Base-by-base conservation (phyloP, 2,797 vertebrate genomes). In the Gallinago nigripennis region DNA sequence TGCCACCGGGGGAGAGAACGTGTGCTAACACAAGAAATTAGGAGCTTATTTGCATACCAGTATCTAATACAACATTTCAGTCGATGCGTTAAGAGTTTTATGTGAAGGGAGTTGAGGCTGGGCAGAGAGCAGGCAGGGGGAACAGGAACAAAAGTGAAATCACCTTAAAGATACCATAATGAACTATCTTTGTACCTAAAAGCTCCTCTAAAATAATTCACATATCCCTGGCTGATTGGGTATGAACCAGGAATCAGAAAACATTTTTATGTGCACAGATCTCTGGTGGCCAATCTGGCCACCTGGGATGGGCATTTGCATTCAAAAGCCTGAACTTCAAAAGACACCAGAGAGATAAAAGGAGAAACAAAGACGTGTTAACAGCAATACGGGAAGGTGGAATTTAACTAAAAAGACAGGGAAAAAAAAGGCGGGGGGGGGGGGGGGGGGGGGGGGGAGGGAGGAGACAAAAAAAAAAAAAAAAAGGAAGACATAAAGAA, bases 1-100 rank as follows among this genome's bases (percentile, higher is more conserved):
- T 21, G 4, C 27, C 41, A 2, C 6, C 18, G 18, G 1, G 54
- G 4, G 21, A 39, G 14, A 27, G 17, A 27, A 8, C 0, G 1
- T 1, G 4, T 3, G 19, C 9, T 51, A 27, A 18, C 66, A 60
- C 21, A 27, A 60, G 39, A 43, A 46, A 24, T 54, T n/a, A 14
- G 31, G 68, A 68, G 33, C 21, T 35, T 37, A 27, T n/a, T 50
- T 73, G 46, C 31, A 6, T 23, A 35, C 28, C 54, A n/a, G 12
- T 33, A 56, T 28, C 54, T 61, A 11, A 48, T 11, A 12, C 1
- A 14, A 8, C 20, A 54, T 35, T n/a, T 56, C 46, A 73, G n/a
- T 28, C 28, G 73, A 41, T 5, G 20, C 33, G 7, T 46, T 5
- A 60, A n/a, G 41, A 80, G 33, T 16, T 76, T 46, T 18, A 35